Conservation (phyloP, 2,888 invertebrate species). For the Eremobia ochroleuca region DNA sequence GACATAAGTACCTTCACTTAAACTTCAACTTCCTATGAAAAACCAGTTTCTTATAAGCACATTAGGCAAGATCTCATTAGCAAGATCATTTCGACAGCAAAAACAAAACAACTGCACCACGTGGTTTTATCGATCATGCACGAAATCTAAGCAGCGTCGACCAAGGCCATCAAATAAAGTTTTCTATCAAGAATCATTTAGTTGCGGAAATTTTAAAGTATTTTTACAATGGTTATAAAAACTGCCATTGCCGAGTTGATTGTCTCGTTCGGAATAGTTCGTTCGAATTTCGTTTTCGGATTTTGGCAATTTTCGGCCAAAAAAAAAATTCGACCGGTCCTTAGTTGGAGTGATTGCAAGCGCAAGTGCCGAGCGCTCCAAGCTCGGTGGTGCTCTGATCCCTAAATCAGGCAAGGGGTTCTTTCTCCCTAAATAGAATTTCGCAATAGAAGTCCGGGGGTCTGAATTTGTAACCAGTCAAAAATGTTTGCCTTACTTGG, state of each 20-base stretch:
- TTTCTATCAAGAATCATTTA: background rate
- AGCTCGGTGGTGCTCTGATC: background rate
- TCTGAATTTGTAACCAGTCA: background rate
- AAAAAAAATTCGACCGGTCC: background rate
- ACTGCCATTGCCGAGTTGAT: background rate
- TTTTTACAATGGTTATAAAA: slow-evolving; percentile 38
- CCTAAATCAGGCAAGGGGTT: background rate
- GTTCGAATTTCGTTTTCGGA: background rate
- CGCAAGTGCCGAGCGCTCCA: background rate
- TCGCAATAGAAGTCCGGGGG: background rate
- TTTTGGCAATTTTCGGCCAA: background rate
- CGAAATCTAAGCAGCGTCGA: slow-evolving; percentile 25
- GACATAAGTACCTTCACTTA: slow-evolving; percentile 17
- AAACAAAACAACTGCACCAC: slow-evolving; percentile 36
- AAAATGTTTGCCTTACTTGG: background rate
- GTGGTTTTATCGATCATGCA: slow-evolving; percentile 20
- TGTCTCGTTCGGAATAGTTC: background rate
- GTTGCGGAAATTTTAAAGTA: slow-evolving; percentile 17
- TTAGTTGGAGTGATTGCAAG: background rate
- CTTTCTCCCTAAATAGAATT: background rate
- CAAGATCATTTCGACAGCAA: slow-evolving; percentile 35
- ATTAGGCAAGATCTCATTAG: slow-evolving; percentile 30
- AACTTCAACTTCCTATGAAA: slow-evolving; percentile 14
- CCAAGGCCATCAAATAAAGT: slow-evolving; percentile 47
- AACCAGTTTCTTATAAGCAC: slow-evolving; percentile 36